These are phyloP conservation scores for Motacilla alba DNA, from an alignment of 2,113 vertebrate species.

Conservation along the genomic window DNA sequence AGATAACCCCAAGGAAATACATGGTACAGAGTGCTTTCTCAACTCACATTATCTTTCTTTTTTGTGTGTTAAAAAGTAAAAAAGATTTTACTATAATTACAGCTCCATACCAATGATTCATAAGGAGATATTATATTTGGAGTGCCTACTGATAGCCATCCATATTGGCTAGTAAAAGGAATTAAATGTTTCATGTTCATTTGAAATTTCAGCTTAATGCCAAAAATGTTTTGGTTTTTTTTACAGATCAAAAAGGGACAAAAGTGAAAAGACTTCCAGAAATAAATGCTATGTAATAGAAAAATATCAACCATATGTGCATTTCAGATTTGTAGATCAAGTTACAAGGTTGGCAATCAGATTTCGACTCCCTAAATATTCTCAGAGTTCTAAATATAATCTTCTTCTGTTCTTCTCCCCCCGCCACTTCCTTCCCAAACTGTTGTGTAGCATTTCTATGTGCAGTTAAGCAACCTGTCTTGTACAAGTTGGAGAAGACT, in stretches of 20 bases:
- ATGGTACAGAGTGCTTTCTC: neutral
- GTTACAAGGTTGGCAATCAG: constrained; percentile 23
- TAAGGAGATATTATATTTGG: neutral
- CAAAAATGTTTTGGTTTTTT: neutral
- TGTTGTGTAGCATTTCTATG: neutral
- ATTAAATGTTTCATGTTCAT: neutral
- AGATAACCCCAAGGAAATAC: constrained; percentile 2
- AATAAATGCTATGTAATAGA: constrained; percentile 19
- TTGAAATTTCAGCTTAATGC: neutral
- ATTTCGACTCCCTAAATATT: constrained; percentile 31
- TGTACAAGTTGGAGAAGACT: neutral
- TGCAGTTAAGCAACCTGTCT: neutral
- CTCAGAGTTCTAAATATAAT: constrained; percentile 1
- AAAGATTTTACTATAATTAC: constrained; percentile 6
- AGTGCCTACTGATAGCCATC: neutral
- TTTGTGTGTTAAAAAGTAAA: neutral
- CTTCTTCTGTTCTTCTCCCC: neutral
- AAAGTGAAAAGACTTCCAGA: constrained; percentile 21
- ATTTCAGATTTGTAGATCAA: constrained; percentile 21
- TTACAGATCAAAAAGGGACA: constrained; percentile 12
- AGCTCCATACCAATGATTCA: neutral
- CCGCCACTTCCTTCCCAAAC: neutral
- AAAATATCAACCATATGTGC: constrained; percentile 9
- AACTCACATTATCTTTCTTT: neutral
- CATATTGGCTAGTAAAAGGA: neutral